Conservation (phyloP, 2,113 vertebrate species). For the Brachirus orientalis region DNA sequence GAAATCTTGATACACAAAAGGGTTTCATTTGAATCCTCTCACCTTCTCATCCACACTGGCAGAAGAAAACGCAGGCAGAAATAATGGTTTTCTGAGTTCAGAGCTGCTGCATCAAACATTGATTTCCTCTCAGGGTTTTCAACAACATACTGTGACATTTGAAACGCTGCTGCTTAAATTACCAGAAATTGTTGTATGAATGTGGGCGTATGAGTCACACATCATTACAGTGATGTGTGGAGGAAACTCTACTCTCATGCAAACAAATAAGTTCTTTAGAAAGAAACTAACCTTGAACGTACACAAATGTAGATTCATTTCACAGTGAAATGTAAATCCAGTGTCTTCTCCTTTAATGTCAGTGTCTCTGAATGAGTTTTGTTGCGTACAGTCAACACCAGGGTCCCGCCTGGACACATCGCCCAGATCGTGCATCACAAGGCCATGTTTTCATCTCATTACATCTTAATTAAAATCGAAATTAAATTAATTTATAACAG, state of each 20-base stretch:
- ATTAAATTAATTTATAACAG: constrained; percentile 7
- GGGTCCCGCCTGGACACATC: too few relatives aligned
- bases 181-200: too few relatives aligned
- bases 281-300: too few relatives aligned
- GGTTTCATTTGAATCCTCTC: too few relatives aligned
- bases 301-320: neutral
- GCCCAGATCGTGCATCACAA: too few relatives aligned
- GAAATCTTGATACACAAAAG: too few relatives aligned
- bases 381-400: too few relatives aligned
- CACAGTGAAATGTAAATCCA: too few relatives aligned
- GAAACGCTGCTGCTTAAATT: neutral
- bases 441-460: neutral
- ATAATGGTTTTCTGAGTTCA: neutral
- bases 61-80: neutral
- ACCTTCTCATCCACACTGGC: too few relatives aligned
- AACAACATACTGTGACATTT: neutral
- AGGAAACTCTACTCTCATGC: neutral
- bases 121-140: neutral
- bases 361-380: too few relatives aligned
- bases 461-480: constrained; percentile 17
- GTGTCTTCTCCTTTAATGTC: too few relatives aligned
- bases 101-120: neutral
- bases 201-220: neutral
- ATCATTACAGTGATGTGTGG: neutral
- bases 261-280: too few relatives aligned